Evolutionary conservation across 2,888 invertebrate genomes (phyloP).

Genomic region (Fissipunctia ypsillon): DNA sequence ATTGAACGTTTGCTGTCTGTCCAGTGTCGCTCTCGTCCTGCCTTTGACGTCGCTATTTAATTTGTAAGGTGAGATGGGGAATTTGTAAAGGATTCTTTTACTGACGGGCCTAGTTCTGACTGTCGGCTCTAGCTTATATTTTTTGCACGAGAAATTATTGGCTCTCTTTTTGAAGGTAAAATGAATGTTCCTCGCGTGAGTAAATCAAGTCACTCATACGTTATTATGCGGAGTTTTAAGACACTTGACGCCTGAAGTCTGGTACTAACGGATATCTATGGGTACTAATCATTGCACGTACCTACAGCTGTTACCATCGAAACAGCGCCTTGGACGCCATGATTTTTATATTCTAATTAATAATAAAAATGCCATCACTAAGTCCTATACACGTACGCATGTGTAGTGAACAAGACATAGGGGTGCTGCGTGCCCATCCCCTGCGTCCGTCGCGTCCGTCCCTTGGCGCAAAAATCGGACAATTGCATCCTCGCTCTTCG

Average conservation of each 20-base stretch:
- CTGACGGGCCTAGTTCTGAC: constrained; percentile 50
- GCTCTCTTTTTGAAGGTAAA: constrained; percentile 25
- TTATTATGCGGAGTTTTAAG: constrained; percentile 18
- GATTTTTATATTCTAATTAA: constrained; percentile 29
- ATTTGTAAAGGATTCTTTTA: constrained; percentile 64
- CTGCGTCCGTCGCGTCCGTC: constrained; percentile 73
- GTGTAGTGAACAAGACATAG: constrained; percentile 62
- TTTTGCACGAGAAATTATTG: constrained; percentile 35
- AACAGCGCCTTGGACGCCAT: neutral
- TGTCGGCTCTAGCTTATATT: constrained; percentile 37
- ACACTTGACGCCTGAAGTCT: neutral
- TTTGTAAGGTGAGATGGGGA: constrained; percentile 63
- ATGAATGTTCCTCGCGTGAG: constrained; percentile 19
- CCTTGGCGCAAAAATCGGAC: constrained; percentile 84
- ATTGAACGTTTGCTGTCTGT: constrained; percentile 73
- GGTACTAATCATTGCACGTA: neutral
- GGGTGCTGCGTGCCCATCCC: constrained; percentile 72
- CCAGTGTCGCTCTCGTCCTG: constrained; percentile 60
- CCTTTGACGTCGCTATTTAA: constrained; percentile 72
- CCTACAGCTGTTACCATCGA: neutral
- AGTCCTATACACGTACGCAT: constrained; percentile 28
- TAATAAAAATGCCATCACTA: constrained; percentile 45
- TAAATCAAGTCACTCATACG: constrained; percentile 18
- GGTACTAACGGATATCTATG: no score
- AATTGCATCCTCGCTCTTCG: constrained; percentile 81